Percentiles rank a stretch among this genome's conserved stretches.
Evolutionary conservation across 2,888 invertebrate species (phyloP).

Genomic region (Mesorhabditis spiculigera): DNA sequence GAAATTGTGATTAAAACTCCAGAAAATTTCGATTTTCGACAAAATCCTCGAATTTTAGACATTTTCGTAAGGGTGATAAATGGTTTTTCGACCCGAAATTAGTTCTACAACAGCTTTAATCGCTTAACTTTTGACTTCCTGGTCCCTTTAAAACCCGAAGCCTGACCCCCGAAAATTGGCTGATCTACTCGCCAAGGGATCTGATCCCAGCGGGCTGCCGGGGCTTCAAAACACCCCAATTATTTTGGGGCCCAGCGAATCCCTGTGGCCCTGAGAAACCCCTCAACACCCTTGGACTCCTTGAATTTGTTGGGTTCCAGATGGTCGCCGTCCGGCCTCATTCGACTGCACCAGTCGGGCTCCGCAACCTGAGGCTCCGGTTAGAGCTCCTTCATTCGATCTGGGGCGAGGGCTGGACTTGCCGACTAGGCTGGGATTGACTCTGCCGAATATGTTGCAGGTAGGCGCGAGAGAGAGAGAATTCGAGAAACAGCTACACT

Average conservation of each 20-base stretch:
- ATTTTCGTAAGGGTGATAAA: too few relatives aligned
- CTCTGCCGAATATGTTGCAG: background rate
- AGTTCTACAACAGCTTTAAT: too few relatives aligned
- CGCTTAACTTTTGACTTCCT: too few relatives aligned
- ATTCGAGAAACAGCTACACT: too few relatives aligned
- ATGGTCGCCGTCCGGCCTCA: background rate
- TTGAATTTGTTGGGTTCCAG: background rate
- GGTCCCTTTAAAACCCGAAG: too few relatives aligned
- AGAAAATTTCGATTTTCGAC: too few relatives aligned
- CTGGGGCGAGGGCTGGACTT: background rate
- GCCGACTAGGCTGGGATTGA: background rate
- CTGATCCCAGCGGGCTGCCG: background rate
- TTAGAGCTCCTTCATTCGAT: constrained; percentile 2
- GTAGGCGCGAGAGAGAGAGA: background rate
- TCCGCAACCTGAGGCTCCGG: background rate
- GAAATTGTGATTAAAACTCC: too few relatives aligned
- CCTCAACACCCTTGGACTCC: background rate
- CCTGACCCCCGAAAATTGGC: too few relatives aligned
- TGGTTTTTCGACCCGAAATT: too few relatives aligned
- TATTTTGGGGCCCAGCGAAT: too few relatives aligned
- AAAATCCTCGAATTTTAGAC: too few relatives aligned
- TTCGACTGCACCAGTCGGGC: background rate
- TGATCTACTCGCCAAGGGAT: too few relatives aligned
- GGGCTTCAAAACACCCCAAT: background rate
- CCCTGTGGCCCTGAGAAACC: background rate